phyloP scores from a whole-genome alignment of 2,113 vertebrate genomes.

The Macrotus californicus region DNA sequence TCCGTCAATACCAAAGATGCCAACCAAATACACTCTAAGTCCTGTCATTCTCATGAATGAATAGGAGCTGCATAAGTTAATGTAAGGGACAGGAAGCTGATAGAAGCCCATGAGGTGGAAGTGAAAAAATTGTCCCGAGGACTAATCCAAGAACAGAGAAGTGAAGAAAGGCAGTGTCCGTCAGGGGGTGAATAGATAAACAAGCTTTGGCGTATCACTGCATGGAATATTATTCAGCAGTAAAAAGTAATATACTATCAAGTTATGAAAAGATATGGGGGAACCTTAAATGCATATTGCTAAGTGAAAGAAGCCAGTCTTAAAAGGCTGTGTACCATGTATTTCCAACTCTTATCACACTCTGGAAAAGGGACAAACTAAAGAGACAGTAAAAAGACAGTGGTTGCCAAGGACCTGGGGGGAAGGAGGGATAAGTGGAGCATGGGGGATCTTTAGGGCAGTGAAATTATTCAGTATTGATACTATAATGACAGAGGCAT shows the following conservation, averaged over 20 bases:
- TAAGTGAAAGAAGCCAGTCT: neutral
- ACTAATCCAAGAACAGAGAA: neutral
- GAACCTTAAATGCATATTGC: neutral
- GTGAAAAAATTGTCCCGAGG: neutral
- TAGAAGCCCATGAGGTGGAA: neutral
- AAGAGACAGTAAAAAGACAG: neutral
- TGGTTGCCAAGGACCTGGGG: neutral
- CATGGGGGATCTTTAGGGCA: neutral
- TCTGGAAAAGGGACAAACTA: neutral
- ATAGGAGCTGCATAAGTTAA: neutral
- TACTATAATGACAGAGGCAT: neutral
- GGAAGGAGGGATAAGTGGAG: neutral
- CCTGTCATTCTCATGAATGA: neutral
- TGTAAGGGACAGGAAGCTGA: neutral
- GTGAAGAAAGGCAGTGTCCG: neutral
- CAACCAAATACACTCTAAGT: neutral
- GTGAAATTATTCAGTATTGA: neutral
- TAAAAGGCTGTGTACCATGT: neutral
- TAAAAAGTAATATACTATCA: neutral
- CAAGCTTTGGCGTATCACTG: neutral
- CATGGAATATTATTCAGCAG: neutral
- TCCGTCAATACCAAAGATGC: neutral
- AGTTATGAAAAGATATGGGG: neutral
- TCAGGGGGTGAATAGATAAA: neutral
- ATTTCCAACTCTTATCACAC: neutral